Evolutionary conservation across 2,888 invertebrate species (phyloP), one percentile per base, ranked within the genome.

Genomic region (Hydrotaea diabolus): DNA sequence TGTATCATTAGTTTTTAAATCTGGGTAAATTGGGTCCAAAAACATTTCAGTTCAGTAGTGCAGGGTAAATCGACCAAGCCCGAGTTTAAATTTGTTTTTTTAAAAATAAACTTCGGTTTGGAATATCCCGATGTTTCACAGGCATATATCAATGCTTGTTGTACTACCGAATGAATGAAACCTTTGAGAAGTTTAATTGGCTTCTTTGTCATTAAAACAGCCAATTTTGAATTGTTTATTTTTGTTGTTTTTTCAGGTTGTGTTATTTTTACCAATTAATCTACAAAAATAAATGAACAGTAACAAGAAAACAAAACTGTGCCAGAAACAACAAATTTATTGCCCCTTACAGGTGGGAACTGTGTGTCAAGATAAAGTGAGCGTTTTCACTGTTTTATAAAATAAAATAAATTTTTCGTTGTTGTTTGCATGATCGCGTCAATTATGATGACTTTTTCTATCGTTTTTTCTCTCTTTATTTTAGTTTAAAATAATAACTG

Each of bases 251-350:
- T 55, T 77, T 77, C 19, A 79, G 43, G 8, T 80, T 84, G 84
- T 84, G 84, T 84, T 81, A 84, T 81, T 84, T 84, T 49, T 81
- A 84, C 84, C 84, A 73, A 49, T 78, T 62, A 26, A 66, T n/a
- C 23, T 19, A 55, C 31, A 77, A 31, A n/a, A n/a, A 26, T 39
- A 39, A 39, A 39, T 13, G 7, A 13, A 39, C 39, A 39, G 39
- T 11, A 9, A 13, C 39, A 7, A 39, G 39, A 4, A 8, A 39
- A 39, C 21, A 64, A 66, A 53, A 17, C 55, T 55, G 19, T 9
- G 55, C 55, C 21, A 21, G 55, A 55, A 39, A 39, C 13, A 39
- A 39, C 2, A 31, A 31, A 31, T 31, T 4, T 55, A 55, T 15
- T 53, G 3, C 7, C 36, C 53, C 2, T 4, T 31, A 31, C 31